phyloP scores from a whole-genome alignment of 2,113 vertebrate species.

The Charina bottae region DNA sequence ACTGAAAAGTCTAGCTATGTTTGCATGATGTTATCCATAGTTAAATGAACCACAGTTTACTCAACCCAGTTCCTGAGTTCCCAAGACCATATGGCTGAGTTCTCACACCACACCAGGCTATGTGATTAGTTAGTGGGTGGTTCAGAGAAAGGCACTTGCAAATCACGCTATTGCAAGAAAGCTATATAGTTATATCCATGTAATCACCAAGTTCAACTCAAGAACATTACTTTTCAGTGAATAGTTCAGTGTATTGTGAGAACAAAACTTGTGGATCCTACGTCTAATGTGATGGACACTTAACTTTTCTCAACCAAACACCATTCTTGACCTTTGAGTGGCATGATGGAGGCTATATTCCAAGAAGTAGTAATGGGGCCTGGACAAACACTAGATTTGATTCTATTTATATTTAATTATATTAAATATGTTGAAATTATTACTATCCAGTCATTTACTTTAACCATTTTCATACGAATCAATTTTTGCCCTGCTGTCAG shows the following conservation, averaged over 20 bases:
- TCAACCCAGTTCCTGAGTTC: neutral
- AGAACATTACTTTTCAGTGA: neutral
- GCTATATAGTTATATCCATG: neutral
- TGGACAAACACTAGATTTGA: neutral
- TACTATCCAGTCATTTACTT: neutral
- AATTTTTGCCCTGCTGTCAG: neutral
- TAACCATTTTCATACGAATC: neutral
- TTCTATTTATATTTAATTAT: neutral
- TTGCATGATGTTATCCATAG: neutral
- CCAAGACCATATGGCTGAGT: neutral
- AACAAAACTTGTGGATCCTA: neutral
- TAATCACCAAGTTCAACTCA: neutral
- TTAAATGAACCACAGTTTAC: neutral
- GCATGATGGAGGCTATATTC: neutral
- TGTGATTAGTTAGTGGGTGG: neutral
- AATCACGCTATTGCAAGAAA: neutral
- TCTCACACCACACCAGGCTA: neutral
- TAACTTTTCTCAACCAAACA: neutral
- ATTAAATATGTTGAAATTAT: neutral
- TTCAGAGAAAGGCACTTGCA: neutral
- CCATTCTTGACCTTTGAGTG: neutral
- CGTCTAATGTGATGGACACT: neutral
- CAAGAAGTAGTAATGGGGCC: neutral
- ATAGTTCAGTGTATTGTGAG: neutral
- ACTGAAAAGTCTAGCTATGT: neutral